Conservation (phyloP, 2,797 vertebrate genomes). For the Enteromius fasciolatus region DNA sequence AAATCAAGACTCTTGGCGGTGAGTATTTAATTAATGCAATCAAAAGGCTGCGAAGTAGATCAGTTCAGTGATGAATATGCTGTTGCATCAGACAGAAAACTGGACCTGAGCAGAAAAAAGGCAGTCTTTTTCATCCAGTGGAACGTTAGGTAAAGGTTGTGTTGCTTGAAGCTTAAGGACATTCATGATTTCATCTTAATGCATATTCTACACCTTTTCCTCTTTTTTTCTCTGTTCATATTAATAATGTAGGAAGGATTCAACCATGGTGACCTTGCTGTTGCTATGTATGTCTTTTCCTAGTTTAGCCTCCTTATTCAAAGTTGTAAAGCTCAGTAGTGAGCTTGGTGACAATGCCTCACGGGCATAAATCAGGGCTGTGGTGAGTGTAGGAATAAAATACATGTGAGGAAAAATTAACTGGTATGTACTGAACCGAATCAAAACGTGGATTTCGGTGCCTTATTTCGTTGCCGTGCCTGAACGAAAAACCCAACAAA, state of each 20-base stretch:
- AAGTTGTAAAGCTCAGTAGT: slow-evolving; percentile 41
- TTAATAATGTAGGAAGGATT: slow-evolving; percentile 62
- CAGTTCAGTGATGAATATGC: slow-evolving; percentile 60
- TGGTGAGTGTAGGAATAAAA: slow-evolving; percentile 18
- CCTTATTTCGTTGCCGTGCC: no score
- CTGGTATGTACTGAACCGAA: no score
- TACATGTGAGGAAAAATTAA: slow-evolving; percentile 1
- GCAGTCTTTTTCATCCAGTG: not conserved
- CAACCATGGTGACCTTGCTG: slow-evolving; percentile 59
- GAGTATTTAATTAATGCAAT: slow-evolving; percentile 64
- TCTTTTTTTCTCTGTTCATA: slow-evolving; percentile 31
- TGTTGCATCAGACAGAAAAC: slow-evolving; percentile 50
- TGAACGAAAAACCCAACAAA: no score
- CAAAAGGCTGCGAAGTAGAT: slow-evolving; percentile 57
- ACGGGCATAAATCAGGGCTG: slow-evolving; percentile 24
- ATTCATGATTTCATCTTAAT: slow-evolving; percentile 60
- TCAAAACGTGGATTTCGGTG: no score
- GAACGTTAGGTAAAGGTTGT: slow-evolving; percentile 53
- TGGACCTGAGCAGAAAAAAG: slow-evolving; percentile 34
- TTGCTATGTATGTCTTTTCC: slow-evolving; percentile 53
- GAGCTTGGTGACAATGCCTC: slow-evolving; percentile 45
- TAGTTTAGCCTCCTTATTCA: slow-evolving; percentile 49
- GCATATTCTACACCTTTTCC: slow-evolving; percentile 38
- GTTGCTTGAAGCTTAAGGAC: slow-evolving; percentile 60
- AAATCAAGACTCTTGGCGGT: slow-evolving; percentile 51